A percentile compares a stretch with the other conserved stretches of the same genome.
These are phyloP conservation scores for Hemibagrus wyckioides DNA, from an alignment of 2,113 vertebrate species.

Conservation along the genomic window DNA sequence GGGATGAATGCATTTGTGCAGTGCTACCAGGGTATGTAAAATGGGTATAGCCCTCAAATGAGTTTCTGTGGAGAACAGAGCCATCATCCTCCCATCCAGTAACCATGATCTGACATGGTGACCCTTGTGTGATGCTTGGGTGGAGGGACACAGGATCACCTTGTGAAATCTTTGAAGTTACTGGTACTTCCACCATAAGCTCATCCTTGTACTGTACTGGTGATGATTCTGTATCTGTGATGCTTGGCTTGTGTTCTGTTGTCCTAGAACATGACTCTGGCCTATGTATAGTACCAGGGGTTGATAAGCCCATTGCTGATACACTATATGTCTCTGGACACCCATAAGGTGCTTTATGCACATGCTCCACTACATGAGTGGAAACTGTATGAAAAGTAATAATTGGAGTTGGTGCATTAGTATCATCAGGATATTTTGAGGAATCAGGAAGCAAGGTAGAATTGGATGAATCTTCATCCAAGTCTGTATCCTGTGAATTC, in stretches of 20 bases:
- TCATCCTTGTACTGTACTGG: neutral
- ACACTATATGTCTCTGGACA: conserved; percentile 25
- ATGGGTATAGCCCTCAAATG: neutral
- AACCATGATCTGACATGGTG: conserved; percentile 65
- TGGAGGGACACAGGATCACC: neutral
- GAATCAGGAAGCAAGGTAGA: neutral
- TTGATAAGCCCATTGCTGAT: conserved; percentile 11
- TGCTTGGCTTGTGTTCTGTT: neutral
- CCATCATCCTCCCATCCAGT: conserved; percentile 64
- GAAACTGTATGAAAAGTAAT: conserved; percentile 63
- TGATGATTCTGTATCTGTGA: neutral
- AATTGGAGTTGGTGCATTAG: conserved; percentile 49
- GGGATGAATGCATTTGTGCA: neutral
- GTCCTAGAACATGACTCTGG: conserved; percentile 21
- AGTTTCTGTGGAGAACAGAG: accelerated
- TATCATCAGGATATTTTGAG: neutral
- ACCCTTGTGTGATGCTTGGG: neutral
- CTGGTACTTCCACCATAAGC: neutral
- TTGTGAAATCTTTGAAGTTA: neutral
- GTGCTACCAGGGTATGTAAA: neutral
- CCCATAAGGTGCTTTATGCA: conserved; percentile 56
- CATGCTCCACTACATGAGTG: conserved; percentile 61
- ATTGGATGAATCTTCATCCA: conserved; percentile 38
- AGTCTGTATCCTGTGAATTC: neutral
- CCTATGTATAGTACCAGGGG: neutral